A percentile compares a stretch with the other conserved stretches of the same genome.
Conservation (phyloP, 2,888 invertebrate genomes). For the Mesorhabditis belari region DNA sequence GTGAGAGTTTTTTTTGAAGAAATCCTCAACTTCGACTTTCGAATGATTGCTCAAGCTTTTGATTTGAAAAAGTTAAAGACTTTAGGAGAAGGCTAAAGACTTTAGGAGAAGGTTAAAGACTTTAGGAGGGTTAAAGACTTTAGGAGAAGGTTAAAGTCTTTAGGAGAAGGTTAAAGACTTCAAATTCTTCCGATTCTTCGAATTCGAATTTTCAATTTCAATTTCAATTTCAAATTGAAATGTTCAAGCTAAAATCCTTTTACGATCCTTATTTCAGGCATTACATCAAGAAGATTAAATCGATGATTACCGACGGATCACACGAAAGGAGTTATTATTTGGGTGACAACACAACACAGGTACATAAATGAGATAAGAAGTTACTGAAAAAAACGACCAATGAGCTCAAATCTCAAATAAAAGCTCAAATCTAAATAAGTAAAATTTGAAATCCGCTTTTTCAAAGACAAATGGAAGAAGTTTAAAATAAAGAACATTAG, state of each 20-base stretch:
- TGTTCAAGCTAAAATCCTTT: background rate
- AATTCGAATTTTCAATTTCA: background rate
- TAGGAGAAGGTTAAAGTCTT: no score
- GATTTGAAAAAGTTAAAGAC: no score
- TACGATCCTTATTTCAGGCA: slow-evolving; percentile 14
- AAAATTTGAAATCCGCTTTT: no score
- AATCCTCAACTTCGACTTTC: background rate
- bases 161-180: no score
- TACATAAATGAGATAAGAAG: background rate
- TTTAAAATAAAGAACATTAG: no score
- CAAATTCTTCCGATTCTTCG: background rate
- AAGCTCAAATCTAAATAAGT: no score
- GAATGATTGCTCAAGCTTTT: no score
- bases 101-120: no score
- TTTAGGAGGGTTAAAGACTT: no score
- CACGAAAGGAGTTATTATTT: slow-evolving; percentile 50
- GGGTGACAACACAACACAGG: slow-evolving; percentile 53
- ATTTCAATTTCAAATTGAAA: background rate
- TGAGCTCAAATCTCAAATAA: no score
- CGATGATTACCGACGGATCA: slow-evolving; percentile 38
- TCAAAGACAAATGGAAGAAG: no score
- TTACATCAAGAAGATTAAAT: slow-evolving; percentile 35
- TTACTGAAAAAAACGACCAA: background rate
- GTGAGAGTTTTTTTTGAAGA: slow-evolving; percentile 4
- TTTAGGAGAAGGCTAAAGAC: no score